phyloP scores from a whole-genome alignment of 2,113 vertebrate species.

The Alethe castanea region DNA sequence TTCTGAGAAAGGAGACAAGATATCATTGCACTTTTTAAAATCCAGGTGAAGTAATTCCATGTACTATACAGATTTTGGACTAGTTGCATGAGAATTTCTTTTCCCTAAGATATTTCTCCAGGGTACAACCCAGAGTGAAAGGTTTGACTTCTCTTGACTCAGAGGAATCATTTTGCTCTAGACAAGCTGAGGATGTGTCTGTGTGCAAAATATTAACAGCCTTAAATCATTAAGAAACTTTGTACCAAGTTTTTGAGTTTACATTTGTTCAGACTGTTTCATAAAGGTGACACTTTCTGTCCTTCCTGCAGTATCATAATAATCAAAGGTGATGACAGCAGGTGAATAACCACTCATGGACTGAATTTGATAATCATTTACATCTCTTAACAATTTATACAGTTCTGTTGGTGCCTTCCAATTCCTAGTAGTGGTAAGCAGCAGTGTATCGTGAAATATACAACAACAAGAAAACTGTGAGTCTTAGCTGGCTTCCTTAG shows the following conservation, averaged over 20 bases:
- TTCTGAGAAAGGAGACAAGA: not conserved
- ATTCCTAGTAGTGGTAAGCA: not conserved
- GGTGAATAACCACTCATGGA: not conserved
- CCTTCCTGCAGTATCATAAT: not conserved
- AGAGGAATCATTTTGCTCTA: not conserved
- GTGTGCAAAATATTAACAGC: not conserved
- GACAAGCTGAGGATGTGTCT: not conserved
- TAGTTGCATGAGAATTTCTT: not conserved
- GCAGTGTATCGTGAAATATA: not conserved
- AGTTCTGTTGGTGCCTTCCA: not conserved
- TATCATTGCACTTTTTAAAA: not conserved
- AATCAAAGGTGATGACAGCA: not conserved
- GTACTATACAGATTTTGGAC: not conserved
- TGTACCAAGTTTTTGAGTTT: not conserved
- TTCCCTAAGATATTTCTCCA: not conserved
- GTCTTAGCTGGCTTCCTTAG: not conserved
- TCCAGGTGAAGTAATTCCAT: not conserved
- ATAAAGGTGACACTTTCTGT: not conserved
- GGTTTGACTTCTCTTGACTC: not conserved
- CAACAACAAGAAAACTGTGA: not conserved
- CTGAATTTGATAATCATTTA: slow-evolving; percentile 18
- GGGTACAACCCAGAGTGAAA: not conserved
- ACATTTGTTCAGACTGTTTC: not conserved
- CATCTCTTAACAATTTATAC: not conserved
- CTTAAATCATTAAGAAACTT: not conserved